Evolutionary conservation across 2,113 vertebrate genomes (phyloP).

Genomic region (Illadopsis cleaveri): DNA sequence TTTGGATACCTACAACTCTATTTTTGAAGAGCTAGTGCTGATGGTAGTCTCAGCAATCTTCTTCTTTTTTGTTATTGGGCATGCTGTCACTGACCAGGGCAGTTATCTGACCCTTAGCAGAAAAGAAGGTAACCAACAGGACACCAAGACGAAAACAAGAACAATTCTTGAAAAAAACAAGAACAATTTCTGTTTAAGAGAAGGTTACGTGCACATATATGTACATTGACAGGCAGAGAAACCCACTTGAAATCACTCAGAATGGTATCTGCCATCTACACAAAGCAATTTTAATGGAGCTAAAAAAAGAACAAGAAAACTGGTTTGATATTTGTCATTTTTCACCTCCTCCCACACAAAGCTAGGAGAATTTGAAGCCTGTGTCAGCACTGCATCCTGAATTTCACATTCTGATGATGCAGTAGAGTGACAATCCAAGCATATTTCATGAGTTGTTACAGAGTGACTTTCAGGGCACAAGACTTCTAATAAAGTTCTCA

Average conservation of each 20-base stretch:
- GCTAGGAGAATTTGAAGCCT: not conserved
- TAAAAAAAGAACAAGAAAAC: not conserved
- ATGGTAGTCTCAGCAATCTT: not conserved
- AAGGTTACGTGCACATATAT: rapidly evolving
- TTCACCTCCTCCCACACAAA: not conserved
- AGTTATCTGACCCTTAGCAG: not conserved
- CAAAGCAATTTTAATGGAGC: not conserved
- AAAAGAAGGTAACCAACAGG: not conserved
- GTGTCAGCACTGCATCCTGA: not conserved
- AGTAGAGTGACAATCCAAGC: not conserved
- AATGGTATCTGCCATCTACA: not conserved
- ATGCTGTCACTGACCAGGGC: not conserved
- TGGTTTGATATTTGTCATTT: not conserved
- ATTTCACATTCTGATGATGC: not conserved
- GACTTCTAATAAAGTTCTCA: constrained; percentile 5
- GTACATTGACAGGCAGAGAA: not conserved
- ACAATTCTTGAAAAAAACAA: not conserved
- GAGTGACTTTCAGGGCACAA: not conserved
- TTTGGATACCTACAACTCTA: not conserved
- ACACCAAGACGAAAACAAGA: not conserved
- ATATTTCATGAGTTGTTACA: not conserved
- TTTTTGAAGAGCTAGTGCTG: not conserved
- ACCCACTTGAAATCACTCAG: not conserved
- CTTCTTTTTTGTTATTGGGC: not conserved
- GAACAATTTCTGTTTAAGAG: not conserved